Base-by-base conservation (phyloP, 2,888 invertebrate species). In the Tridacna gigas region DNA sequence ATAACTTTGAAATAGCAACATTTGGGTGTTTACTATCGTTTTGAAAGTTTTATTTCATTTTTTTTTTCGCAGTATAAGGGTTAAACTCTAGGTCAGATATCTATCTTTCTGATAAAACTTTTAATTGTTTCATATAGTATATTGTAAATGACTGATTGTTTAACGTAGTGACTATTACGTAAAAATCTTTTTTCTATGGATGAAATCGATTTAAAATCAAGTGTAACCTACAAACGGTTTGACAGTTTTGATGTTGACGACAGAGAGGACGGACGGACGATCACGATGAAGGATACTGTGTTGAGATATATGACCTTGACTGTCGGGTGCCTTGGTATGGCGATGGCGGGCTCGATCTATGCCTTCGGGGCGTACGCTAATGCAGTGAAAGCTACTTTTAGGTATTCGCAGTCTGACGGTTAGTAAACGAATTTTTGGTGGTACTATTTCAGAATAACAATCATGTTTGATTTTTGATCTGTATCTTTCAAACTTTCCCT, bases 381-480 rank as follows among this genome's bases (percentile, higher is more conserved):
- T 63, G 91, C 91, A 22, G 82, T 91, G 48, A 91, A 91, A 86
- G 88, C 89, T 20, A 88, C 88, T 61, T 91, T 91, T 81, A 87
- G 81, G 67, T 91, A 90, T 75, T 88, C 86, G 7, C 91, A 91
- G 63, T 83, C 90, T 9, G 86, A 90, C 45, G 86, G 91, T 91
- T 63, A 63, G 47, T 45, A 7, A 37, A 28, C 4, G 9, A n/a
- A 60, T 5, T 4, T 60, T 60, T 60, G 18, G 60, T n/a, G 9
- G 18, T 60, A 60, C 9, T 2, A 4, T 37, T 37, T 37, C 37
- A 7, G 7, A 2, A 2, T 37, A 37, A 37, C 37, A 37, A 7
- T 37, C 7, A 4, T 2, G 37, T 37, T 37, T 37, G 37, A 37
- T 37, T 7, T 37, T 37, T 37, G 7, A 37, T 7, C 3, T 37